A percentile compares a stretch with the other conserved stretches of the same genome.
These are phyloP conservation scores for Rhogogaster chlorosoma DNA, from an alignment of 2,888 invertebrate genomes.

Conservation along the genomic window DNA sequence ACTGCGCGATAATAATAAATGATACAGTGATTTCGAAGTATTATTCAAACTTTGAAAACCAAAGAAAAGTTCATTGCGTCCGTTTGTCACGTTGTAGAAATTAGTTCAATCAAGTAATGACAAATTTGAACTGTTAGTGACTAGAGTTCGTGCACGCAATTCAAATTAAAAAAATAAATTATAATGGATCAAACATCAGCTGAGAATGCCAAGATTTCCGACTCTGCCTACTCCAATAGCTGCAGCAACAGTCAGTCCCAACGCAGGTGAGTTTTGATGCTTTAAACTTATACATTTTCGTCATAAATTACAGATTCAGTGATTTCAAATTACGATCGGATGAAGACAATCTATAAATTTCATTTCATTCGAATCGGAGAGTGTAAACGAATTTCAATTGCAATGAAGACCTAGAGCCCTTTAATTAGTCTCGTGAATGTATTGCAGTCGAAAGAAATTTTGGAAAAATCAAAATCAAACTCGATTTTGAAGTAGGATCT, in stretches of 20 bases:
- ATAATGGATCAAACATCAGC: conserved; percentile 80
- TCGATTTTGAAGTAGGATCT: neutral
- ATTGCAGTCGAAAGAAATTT: neutral
- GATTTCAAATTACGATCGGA: neutral
- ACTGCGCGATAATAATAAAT: conserved; percentile 10
- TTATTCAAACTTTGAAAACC: neutral
- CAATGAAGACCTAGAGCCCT: neutral
- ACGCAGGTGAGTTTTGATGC: conserved; percentile 82
- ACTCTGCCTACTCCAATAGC: conserved; percentile 91
- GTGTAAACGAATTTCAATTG: neutral
- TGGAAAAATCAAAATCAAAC: neutral
- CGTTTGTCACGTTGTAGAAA: neutral
- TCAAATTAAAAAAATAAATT: neutral
- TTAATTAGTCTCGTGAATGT: neutral
- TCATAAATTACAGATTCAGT: neutral
- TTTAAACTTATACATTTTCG: neutral
- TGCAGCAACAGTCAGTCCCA: conserved; percentile 91
- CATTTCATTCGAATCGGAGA: neutral
- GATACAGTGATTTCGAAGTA: conserved; percentile 2
- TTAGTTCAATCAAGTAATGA: neutral
- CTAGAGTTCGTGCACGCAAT: neutral
- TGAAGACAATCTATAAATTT: neutral
- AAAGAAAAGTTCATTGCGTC: neutral
- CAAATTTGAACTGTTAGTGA: conserved; percentile 23
- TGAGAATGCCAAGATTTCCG: conserved; percentile 84